A percentile compares a stretch with the other conserved stretches of the same genome.
Conservation (phyloP, 2,113 vertebrate genomes). For the Delphinus delphis region DNA sequence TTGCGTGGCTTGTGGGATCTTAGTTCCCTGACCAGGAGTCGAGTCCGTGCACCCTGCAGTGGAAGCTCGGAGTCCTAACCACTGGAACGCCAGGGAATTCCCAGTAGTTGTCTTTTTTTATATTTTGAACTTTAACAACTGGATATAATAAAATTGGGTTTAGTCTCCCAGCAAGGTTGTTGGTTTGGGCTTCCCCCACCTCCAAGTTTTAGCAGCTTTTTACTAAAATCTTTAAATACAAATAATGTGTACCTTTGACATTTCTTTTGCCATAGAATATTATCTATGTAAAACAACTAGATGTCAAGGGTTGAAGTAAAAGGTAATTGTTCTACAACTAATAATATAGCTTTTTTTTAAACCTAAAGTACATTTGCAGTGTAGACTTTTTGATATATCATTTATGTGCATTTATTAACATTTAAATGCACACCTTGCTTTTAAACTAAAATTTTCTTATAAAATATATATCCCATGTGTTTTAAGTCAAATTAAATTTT, state of each 20-base stretch:
- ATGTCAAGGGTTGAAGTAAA: not conserved
- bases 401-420: conserved; percentile 1
- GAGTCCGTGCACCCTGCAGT: too few relatives aligned
- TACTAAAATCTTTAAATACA: conserved; percentile 3
- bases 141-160: not conserved
- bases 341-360: not conserved
- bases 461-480: not conserved
- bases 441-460: not conserved
- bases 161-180: not conserved
- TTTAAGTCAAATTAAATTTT: not conserved
- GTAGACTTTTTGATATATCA: not conserved
- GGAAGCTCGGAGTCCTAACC: too few relatives aligned
- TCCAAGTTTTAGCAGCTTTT: not conserved
- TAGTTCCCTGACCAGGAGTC: too few relatives aligned
- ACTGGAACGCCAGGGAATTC: too few relatives aligned
- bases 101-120: not conserved
- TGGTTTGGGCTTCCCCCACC: not conserved
- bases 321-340: not conserved
- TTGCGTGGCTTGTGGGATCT: too few relatives aligned
- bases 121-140: not conserved
- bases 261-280: not conserved
- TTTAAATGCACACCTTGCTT: not conserved
- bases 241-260: not conserved
- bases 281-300: not conserved
- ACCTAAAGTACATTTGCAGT: not conserved